Percentiles rank a stretch among this genome's conserved stretches.
These are phyloP conservation scores for Prionchulus punctatus DNA, from an alignment of 2,888 invertebrate genomes.

Conservation along the genomic window DNA sequence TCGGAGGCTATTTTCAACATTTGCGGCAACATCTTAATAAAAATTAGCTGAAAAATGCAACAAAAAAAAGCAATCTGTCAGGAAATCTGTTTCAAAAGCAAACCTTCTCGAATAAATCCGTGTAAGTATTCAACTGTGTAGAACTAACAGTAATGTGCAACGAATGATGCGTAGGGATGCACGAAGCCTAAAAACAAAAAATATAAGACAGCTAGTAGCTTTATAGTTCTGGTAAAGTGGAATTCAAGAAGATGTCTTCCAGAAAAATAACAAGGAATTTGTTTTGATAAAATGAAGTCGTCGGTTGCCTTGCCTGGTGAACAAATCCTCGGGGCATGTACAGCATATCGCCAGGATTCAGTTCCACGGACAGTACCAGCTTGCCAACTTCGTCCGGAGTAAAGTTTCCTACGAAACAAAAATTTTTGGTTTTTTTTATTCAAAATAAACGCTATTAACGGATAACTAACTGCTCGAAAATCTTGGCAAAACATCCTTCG, in stretches of 20 bases:
- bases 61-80: neutral
- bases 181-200: neutral
- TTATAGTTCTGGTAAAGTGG: too few relatives aligned
- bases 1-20: slow-evolving; percentile 56
- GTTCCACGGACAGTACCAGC: slow-evolving; percentile 48
- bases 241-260: too few relatives aligned
- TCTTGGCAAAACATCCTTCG: slow-evolving; percentile 53
- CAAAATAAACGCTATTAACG: slow-evolving; percentile 9
- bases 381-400: slow-evolving; percentile 49
- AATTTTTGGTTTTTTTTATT: neutral
- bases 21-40: slow-evolving; percentile 44
- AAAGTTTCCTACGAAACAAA: slow-evolving; percentile 34
- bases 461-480: slow-evolving; percentile 58
- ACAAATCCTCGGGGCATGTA: slow-evolving; percentile 64
- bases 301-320: slow-evolving; percentile 34
- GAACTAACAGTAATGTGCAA: slow-evolving; percentile 83
- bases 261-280: too few relatives aligned
- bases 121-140: slow-evolving; percentile 75
- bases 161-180: slow-evolving; percentile 48
- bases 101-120: slow-evolving; percentile 66
- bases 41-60: neutral
- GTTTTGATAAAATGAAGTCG: slow-evolving; percentile 1
- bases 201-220: neutral
- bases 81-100: slow-evolving; percentile 34
- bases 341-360: slow-evolving; percentile 71